phyloP scores from a whole-genome alignment of 2,113 vertebrate genomes.

The Sula dactylatra region DNA sequence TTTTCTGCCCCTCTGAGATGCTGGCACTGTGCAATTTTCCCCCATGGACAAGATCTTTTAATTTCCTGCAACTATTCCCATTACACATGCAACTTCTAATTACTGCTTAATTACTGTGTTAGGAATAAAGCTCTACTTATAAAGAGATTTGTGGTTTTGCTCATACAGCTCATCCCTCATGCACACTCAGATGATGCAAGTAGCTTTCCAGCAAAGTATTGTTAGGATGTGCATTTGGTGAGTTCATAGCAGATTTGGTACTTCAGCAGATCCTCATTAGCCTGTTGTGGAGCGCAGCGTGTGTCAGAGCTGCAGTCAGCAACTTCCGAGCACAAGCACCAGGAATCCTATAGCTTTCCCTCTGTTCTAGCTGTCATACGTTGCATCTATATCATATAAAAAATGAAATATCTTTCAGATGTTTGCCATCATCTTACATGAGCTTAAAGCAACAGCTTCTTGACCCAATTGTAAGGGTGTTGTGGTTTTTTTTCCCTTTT shows the following conservation, averaged over 20 bases:
- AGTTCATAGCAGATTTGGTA: neutral
- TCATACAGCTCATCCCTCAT: neutral
- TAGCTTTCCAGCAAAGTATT: neutral
- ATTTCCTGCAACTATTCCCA: slow-evolving; percentile 3
- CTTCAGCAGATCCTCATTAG: slow-evolving; percentile 30
- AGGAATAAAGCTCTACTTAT: slow-evolving; percentile 17
- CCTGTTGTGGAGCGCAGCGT: neutral
- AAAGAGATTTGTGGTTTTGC: slow-evolving; percentile 9
- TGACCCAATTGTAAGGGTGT: neutral
- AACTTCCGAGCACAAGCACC: neutral
- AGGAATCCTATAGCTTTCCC: neutral
- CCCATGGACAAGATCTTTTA: neutral
- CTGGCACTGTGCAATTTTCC: neutral
- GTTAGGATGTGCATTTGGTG: neutral
- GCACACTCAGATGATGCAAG: neutral
- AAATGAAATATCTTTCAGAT: neutral
- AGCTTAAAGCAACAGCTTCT: neutral
- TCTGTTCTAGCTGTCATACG: neutral
- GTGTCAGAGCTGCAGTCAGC: neutral
- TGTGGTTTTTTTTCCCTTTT: neutral
- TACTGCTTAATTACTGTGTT: slow-evolving; percentile 43
- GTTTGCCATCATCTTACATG: neutral
- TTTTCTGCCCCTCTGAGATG: neutral
- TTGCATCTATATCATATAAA: neutral
- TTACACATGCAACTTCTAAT: slow-evolving; percentile 37